Evolutionary conservation across 1,140 invertebrate genomes (phyloP).

Genomic region (roundworm (Caenorhabditis elegans)): DNA sequence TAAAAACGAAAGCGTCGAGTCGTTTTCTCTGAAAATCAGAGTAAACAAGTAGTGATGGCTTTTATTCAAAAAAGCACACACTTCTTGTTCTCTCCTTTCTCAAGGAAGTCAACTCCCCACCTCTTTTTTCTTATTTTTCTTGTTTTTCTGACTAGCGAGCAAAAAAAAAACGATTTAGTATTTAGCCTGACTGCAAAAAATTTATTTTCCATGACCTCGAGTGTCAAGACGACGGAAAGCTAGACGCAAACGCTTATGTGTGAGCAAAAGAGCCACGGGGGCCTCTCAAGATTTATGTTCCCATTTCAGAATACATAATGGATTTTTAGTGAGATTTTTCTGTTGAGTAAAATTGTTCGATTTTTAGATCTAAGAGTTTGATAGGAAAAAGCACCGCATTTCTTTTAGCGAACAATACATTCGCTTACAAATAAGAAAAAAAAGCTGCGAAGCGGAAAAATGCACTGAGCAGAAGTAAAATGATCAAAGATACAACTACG

Average conservation of each 20-base stretch:
- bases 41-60: conserved; percentile 23
- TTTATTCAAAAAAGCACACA: neutral
- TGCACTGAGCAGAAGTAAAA: neutral
- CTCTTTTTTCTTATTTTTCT: conserved; percentile 1
- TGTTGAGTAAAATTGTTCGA: no score
- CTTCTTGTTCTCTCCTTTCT: neutral
- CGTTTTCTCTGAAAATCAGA: neutral
- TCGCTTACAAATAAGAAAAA: no score
- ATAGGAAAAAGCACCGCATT: no score
- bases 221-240: neutral
- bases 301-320: neutral
- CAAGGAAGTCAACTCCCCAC: conserved; percentile 21
- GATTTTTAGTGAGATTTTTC: neutral
- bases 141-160: neutral
- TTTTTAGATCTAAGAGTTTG: no score
- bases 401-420: no score
- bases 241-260: neutral
- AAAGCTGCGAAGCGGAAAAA: neutral
- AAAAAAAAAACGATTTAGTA: neutral
- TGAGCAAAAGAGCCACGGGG: neutral
- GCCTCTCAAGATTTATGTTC: neutral
- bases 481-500: neutral
- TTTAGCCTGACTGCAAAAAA: neutral
- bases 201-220: neutral
- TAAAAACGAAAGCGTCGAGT: neutral